Percentiles rank a stretch among this genome's conserved stretches.
Conservation (phyloP, 2,888 invertebrate genomes). For the Harpalus rufipes region DNA sequence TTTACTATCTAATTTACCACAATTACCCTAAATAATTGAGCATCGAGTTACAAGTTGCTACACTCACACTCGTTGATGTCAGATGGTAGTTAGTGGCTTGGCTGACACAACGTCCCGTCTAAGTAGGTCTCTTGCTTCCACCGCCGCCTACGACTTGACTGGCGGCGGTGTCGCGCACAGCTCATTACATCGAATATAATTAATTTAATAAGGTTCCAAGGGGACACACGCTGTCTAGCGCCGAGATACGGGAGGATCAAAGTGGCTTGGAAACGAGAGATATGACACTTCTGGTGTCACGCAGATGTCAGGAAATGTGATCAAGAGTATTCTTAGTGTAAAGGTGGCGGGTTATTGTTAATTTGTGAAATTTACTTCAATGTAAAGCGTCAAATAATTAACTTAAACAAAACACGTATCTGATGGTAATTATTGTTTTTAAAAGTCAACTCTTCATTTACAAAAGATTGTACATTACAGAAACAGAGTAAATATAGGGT, state of each 20-base stretch:
- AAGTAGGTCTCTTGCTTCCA: background rate
- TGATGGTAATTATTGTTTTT: no score
- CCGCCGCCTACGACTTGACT: conserved; percentile 5
- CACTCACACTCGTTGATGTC: conserved; percentile 16
- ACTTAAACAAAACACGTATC: background rate
- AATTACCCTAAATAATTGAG: conserved; percentile 47
- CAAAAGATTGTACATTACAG: no score
- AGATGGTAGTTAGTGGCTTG: background rate
- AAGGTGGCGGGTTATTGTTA: background rate
- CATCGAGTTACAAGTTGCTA: conserved; percentile 1
- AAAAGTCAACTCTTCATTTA: no score
- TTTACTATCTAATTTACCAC: conserved; percentile 40
- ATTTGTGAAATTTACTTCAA: background rate
- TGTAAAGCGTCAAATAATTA: background rate
- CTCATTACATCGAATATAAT: conserved; percentile 65
- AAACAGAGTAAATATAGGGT: no score
- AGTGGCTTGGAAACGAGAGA: conserved; percentile 49
- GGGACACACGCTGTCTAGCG: conserved; percentile 21
- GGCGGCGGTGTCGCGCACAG: conserved; percentile 41
- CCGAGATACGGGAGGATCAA: conserved; percentile 17
- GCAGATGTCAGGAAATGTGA: conserved; percentile 39
- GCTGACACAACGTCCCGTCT: background rate
- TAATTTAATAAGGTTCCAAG: conserved; percentile 63
- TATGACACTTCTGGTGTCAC: conserved; percentile 48
- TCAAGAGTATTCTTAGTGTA: conserved; percentile 23